These are phyloP conservation scores for Fragum fragum DNA, from an alignment of 2,888 invertebrate species.

Conservation along the genomic window DNA sequence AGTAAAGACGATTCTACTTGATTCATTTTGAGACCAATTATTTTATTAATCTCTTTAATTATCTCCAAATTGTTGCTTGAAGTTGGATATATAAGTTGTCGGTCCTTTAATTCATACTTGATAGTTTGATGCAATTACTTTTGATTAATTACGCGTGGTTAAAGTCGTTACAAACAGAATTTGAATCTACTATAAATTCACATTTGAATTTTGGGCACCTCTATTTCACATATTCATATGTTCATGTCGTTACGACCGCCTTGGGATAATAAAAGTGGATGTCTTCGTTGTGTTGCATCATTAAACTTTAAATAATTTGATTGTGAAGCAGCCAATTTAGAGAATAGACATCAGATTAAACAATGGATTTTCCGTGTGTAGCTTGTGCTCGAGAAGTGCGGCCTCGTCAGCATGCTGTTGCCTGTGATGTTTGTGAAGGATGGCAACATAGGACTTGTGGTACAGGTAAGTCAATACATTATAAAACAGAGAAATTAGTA, in stretches of 20 bases:
- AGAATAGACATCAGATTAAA: not conserved
- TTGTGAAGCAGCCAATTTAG: no score
- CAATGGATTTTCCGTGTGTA: not conserved
- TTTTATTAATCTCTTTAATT: not conserved
- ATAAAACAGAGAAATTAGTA: no score
- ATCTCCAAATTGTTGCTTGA: not conserved
- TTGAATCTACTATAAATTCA: not conserved
- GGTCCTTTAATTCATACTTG: not conserved
- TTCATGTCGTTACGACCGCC: no score
- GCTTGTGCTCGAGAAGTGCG: not conserved
- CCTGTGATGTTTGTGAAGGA: constrained; percentile 8
- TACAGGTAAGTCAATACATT: constrained; percentile 22
- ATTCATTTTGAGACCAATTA: no score
- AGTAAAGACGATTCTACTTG: no score
- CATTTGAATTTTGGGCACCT: not conserved
- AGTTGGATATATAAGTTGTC: not conserved
- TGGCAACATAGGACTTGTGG: constrained; percentile 13
- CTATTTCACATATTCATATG: not conserved
- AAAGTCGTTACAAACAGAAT: not conserved
- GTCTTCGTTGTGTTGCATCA: not conserved
- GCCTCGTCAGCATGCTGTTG: constrained; percentile 1
- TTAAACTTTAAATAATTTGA: not conserved
- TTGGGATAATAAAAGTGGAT: not conserved
- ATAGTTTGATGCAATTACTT: not conserved
- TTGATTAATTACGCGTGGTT: not conserved